Conservation (phyloP, 2,797 vertebrate genomes). For the Schizopygopsis malacanthus region DNA sequence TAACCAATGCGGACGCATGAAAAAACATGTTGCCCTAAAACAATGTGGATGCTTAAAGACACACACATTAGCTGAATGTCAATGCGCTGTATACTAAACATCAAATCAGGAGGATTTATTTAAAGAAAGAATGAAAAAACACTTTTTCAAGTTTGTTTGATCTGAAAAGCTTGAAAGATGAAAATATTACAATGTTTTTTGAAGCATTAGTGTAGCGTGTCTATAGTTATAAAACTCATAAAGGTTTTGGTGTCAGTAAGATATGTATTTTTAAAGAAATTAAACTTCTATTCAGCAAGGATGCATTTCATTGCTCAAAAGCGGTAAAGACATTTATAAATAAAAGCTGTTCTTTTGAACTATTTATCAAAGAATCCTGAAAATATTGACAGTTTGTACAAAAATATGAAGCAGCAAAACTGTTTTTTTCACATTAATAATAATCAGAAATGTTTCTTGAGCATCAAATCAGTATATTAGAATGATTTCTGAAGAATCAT, state of each 20-base stretch:
- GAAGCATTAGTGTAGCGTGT: neutral
- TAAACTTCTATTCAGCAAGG: neutral
- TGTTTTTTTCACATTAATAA: neutral
- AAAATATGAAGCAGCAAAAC: neutral
- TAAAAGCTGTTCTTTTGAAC: neutral
- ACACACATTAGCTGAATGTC: neutral
- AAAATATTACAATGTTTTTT: neutral
- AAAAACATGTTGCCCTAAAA: too few relatives aligned
- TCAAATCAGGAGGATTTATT: neutral
- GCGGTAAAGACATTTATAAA: too few relatives aligned
- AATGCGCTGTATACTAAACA: neutral
- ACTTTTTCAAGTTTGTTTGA: neutral
- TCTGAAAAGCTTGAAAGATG: neutral
- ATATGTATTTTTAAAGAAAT: neutral
- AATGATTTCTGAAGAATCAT: neutral
- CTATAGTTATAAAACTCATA: too few relatives aligned
- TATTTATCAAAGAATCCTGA: neutral
- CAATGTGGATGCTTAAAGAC: neutral
- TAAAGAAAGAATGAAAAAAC: neutral
- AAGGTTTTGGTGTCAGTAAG: neutral
- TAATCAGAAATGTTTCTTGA: neutral
- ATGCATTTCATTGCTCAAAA: neutral
- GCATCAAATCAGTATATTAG: neutral
- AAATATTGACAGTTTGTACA: too few relatives aligned
- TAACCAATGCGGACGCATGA: neutral